Conservation (phyloP, 2,888 invertebrate species). For the Taenaris catops region DNA sequence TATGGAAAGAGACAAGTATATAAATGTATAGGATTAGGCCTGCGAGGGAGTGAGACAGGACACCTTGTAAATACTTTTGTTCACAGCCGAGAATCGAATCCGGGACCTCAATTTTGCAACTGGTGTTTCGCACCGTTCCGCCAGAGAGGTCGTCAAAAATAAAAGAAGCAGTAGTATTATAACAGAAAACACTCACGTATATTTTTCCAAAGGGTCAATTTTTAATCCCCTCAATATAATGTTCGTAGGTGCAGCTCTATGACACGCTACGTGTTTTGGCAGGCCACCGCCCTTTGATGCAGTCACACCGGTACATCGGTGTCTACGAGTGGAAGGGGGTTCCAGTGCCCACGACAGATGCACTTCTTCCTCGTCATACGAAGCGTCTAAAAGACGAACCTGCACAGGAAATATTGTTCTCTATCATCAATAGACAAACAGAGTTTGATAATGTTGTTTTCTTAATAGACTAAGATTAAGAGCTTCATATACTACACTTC, state of each 20-base stretch:
- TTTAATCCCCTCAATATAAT: slow-evolving; percentile 59
- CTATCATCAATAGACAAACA: slow-evolving; percentile 1
- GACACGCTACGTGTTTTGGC: slow-evolving; percentile 64
- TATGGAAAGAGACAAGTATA: too few species aligned
- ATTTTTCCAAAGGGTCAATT: slow-evolving; percentile 55
- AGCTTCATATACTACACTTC: too few species aligned
- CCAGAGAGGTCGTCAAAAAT: too few species aligned
- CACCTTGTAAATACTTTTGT: too few species aligned
- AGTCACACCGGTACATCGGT: slow-evolving; percentile 63
- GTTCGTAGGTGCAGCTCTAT: slow-evolving; percentile 57
- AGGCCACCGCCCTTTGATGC: slow-evolving; percentile 52
- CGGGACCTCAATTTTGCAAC: too few species aligned
- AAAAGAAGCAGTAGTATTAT: too few species aligned
- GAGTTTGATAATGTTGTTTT: too few species aligned
- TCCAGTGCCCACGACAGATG: slow-evolving; percentile 63
- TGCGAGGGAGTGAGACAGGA: too few species aligned
- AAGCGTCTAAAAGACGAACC: slow-evolving; percentile 59
- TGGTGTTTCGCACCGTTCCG: too few species aligned
- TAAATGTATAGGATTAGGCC: too few species aligned
- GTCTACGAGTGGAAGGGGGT: slow-evolving; percentile 49
- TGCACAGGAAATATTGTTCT: slow-evolving; percentile 23
- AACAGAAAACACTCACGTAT: slow-evolving; percentile 48
- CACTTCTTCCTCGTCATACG: slow-evolving; percentile 62
- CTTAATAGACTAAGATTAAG: too few species aligned
- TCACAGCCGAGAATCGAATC: too few species aligned